phyloP scores from a whole-genome alignment of 2,113 vertebrate species.

The Bubo bubo region DNA sequence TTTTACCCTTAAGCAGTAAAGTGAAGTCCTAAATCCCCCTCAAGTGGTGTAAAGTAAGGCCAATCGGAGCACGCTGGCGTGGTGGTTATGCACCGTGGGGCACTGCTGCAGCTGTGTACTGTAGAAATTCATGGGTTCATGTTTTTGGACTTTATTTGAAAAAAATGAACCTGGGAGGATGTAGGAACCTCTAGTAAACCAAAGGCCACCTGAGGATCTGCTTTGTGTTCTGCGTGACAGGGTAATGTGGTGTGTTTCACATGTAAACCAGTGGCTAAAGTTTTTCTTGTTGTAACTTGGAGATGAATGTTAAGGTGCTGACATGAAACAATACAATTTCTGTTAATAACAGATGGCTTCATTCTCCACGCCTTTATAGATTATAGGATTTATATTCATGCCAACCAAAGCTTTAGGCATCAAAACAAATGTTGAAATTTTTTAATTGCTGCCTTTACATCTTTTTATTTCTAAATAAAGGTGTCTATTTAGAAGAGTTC shows the following conservation, averaged over 20 bases:
- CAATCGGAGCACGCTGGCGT: fast-evolving
- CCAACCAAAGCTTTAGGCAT: constrained; percentile 28
- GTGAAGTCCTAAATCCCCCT: not conserved
- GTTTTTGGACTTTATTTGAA: not conserved
- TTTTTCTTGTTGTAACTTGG: constrained; percentile 54
- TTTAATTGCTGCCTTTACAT: not conserved
- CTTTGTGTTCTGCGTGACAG: not conserved
- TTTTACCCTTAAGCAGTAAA: not conserved
- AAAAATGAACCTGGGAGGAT: not conserved
- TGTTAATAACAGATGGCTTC: constrained; percentile 55
- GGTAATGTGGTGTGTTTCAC: not conserved
- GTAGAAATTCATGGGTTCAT: not conserved
- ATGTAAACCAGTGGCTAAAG: not conserved
- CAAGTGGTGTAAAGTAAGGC: not conserved
- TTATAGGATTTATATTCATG: constrained; percentile 21
- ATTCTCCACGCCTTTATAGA: constrained; percentile 33
- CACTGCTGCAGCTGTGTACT: not conserved
- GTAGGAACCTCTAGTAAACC: not conserved
- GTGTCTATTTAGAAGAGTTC: not conserved
- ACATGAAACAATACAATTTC: not conserved
- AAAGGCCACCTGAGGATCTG: not conserved
- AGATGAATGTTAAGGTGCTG: not conserved
- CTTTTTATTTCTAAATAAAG: not conserved
- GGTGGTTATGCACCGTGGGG: fast-evolving
- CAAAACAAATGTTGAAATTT: constrained; percentile 24